Conservation (phyloP, 2,888 invertebrate genomes). For the Drosophila glabriapex region DNA sequence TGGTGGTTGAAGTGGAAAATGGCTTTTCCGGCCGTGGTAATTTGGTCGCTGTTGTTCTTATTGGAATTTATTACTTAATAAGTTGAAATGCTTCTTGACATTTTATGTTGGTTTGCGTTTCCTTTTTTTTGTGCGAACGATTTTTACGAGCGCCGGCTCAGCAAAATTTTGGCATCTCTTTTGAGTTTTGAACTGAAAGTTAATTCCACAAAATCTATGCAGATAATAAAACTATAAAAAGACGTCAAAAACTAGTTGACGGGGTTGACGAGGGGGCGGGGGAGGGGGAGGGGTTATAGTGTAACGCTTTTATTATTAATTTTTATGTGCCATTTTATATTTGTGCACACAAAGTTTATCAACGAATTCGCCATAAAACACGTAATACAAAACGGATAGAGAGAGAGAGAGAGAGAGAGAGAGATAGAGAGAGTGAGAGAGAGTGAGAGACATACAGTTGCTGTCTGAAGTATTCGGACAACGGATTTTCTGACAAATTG, state of each 20-base stretch:
- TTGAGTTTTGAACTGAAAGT: constrained; percentile 37
- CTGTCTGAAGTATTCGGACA: constrained; percentile 41
- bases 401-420: neutral
- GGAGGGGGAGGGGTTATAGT: neutral
- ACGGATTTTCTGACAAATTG: constrained; percentile 46
- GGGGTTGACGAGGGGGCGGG: no score
- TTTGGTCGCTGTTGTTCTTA: constrained; percentile 63
- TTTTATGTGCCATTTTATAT: constrained; percentile 73
- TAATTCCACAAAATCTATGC: constrained; percentile 39
- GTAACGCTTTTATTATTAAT: constrained; percentile 77
- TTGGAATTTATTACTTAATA: constrained; percentile 81
- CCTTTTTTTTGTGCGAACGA: constrained; percentile 7
- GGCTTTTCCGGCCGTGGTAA: constrained; percentile 17
- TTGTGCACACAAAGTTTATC: constrained; percentile 50
- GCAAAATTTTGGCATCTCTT: constrained; percentile 46
- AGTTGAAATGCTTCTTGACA: constrained; percentile 61
- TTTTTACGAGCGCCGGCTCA: constrained; percentile 76
- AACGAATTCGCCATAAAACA: constrained; percentile 69
- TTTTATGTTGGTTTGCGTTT: constrained; percentile 26
- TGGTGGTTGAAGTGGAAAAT: neutral
- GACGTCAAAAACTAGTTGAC: constrained; percentile 13
- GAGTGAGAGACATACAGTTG: neutral
- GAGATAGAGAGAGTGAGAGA: neutral
- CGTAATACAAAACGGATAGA: constrained; percentile 41
- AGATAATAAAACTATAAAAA: constrained; percentile 77